Base-by-base conservation (phyloP, 2,888 invertebrate genomes). In the Teleiodes luculella region DNA sequence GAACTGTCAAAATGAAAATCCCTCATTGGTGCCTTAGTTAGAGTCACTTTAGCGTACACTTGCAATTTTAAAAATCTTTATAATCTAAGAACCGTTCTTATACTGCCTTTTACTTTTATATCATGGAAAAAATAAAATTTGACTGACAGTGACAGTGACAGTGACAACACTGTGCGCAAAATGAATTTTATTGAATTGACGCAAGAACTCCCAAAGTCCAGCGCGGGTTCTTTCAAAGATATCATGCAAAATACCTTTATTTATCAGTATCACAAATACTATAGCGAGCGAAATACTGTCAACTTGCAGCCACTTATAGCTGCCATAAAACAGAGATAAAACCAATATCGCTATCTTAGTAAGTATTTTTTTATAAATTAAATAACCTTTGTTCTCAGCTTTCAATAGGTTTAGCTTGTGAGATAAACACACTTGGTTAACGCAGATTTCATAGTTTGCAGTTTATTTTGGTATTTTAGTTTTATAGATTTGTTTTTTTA, bases 401-500 rank as follows among this genome's bases (percentile, higher is more conserved):
- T 6, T 49, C 6, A 37, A 5, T 13, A 13, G 37, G 36, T n/a
- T 16, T 28, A 37, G 24, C 37, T n/a, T 20, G 11, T 4, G 11
- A 50, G 28, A 48, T 48, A 48, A 48, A 35, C 35, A 11, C 4
- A n/a, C 31, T 31, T 7, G n/a, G 24, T 52, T 52, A 18, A 24
- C 24, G 3, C 39, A 2, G 39, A 18, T 10, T 41, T 41, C 5
- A 8, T 41, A 10, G 39, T 39, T 39, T 18, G 2, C 18, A 10
- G 18, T 20, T 20, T 3, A 11, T 11, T 20, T 2, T 41, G 30
- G 20, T 28, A 37, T 35, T 20, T 35, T 47, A 24, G 35, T 35
- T 20, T 36, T 48, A 10, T 41, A n/a, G 35, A 43, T 13, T 24
- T 33, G 45, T 45, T 49, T 41, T 36, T 45, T 49, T 46, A 59